phyloP scores from a whole-genome alignment of 2,888 invertebrate species.

The Conistra vaccinii region DNA sequence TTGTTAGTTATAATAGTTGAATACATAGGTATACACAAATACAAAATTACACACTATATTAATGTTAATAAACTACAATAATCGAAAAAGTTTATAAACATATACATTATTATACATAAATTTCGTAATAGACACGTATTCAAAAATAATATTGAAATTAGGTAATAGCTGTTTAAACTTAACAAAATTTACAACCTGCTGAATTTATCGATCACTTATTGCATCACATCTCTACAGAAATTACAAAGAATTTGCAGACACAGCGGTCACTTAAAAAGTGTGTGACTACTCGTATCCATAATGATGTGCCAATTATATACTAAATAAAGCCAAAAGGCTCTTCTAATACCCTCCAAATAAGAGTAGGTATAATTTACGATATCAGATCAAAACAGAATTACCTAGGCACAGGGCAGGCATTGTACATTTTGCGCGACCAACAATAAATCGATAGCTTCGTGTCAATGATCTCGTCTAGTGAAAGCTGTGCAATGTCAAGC shows the following conservation, averaged over 20 bases:
- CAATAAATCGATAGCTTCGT: slow-evolving; percentile 73
- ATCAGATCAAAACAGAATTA: slow-evolving; percentile 30
- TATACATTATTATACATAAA: slow-evolving; percentile 20
- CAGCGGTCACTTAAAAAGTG: not conserved
- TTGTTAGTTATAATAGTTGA: slow-evolving; percentile 55
- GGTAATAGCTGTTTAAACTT: slow-evolving; percentile 26
- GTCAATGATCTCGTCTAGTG: slow-evolving; percentile 71
- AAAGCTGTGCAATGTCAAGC: slow-evolving; percentile 68
- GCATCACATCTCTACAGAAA: slow-evolving; percentile 18
- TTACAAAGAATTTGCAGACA: slow-evolving; percentile 1
- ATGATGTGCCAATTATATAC: slow-evolving; percentile 22
- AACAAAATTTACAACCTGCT: slow-evolving; percentile 35
- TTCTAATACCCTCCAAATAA: slow-evolving; percentile 22
- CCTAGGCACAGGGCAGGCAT: slow-evolving; percentile 37
- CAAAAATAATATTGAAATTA: slow-evolving; percentile 20
- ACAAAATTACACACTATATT: slow-evolving; percentile 43
- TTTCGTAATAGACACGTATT: slow-evolving; percentile 2
- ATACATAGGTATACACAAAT: slow-evolving; percentile 56
- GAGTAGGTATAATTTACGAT: not conserved
- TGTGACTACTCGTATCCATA: not conserved
- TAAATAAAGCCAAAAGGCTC: slow-evolving; percentile 28
- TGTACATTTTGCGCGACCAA: slow-evolving; percentile 66
- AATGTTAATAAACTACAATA: slow-evolving; percentile 54
- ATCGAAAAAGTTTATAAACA: slow-evolving; percentile 41
- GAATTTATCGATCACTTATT: slow-evolving; percentile 27